Evolutionary conservation across 1,140 invertebrate genomes (phyloP).

Genomic region (Rhagoletis zephyria): DNA sequence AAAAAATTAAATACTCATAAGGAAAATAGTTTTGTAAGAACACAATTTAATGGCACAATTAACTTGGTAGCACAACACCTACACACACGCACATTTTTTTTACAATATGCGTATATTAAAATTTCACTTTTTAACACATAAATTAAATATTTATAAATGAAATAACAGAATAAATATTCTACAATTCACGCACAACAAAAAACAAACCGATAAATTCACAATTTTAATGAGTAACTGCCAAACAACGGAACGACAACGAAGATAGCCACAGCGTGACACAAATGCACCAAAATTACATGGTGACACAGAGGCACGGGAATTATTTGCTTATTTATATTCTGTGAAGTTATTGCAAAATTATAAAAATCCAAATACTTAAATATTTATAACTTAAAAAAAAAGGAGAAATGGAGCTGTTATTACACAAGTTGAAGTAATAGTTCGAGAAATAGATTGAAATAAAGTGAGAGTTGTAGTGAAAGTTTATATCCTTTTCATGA

Average conservation of each 20-base stretch:
- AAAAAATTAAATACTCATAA: background rate
- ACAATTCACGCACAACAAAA: slow-evolving; percentile 41
- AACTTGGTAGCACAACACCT: slow-evolving; percentile 2
- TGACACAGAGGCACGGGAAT: slow-evolving; percentile 39
- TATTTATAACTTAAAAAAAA: background rate
- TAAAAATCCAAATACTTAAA: background rate
- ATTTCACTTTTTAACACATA: background rate
- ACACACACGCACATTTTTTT: background rate
- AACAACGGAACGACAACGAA: background rate
- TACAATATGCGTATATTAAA: background rate
- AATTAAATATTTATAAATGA: background rate
- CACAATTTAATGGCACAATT: background rate
- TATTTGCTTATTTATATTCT: slow-evolving; percentile 5
- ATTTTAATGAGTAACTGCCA: slow-evolving; percentile 7
- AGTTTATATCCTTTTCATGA: slow-evolving; percentile 23
- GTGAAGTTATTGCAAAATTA: background rate
- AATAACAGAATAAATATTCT: slow-evolving; percentile 2
- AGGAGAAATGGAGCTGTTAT: no score
- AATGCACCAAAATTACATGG: slow-evolving; percentile 1
- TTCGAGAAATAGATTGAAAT: background rate
- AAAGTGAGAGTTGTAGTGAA: slow-evolving; percentile 15
- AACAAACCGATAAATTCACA: slow-evolving; percentile 2
- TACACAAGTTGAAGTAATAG: slow-evolving; percentile 9
- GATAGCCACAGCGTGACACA: slow-evolving; percentile 34
- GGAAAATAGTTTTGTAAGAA: background rate